Evolutionary conservation across 2,797 vertebrate species (phyloP), one percentile per base, ranked within the genome.

Genomic region (Poecile montanus): DNA sequence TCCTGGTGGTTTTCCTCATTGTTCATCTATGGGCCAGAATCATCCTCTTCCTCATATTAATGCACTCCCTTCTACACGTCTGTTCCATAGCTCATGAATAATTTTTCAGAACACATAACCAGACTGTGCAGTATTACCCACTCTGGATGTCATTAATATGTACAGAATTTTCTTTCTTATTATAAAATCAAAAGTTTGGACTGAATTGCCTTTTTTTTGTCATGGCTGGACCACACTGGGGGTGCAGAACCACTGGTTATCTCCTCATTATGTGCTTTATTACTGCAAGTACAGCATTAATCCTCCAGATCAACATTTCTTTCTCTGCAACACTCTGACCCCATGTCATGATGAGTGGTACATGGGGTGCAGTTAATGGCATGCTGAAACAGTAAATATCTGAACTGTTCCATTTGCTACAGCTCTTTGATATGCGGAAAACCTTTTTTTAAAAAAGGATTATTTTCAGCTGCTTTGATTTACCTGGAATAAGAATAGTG

Each of bases 401-500:
- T 81, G 21, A 90, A 58, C n/a, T 16, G 14, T 32, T 88, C 36
- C 8, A 44, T 80, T 80, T 65, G 40, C 65, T 47, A 0, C 32
- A 89, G 36, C 26, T 56, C 70, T 88, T 50, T 80, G 66, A 89
- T 47, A 53, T 10, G 16, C 0, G 2, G 51, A 72, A 56, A 72
- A 9, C 8, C 6, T 25, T 51, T 34, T 61, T 67, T 68, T 1
- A 42, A 30, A 56, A 65, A 53, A 36, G 2, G 2, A 47, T 29
- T 74, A 3, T 74, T 86, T 82, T 56, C 50, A 70, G 51, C 38
- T 79, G 62, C 56, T 85, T 90, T 85, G 67, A 87, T 92, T 95
- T 97, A 98, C 99, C 99, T 98, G 99, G 99, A 88, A 98, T 99
- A 86, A 99, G 98, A 96, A 99, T 99, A 89, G 98, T 99, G 94